These are phyloP conservation scores for Sinodicranocentrus sp. DNA, from an alignment of 2,888 invertebrate species.

Conservation along the genomic window DNA sequence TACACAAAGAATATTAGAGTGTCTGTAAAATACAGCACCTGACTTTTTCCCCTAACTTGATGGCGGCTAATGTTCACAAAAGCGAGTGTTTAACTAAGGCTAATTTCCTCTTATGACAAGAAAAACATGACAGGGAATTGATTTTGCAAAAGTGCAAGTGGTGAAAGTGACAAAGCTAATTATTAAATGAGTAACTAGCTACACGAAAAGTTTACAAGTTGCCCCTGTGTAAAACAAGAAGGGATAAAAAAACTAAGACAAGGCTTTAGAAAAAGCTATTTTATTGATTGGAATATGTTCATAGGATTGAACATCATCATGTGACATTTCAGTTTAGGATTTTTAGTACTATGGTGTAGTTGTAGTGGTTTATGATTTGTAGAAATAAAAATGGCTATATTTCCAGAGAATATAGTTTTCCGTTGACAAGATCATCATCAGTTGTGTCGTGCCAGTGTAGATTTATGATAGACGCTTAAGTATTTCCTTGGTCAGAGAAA, in stretches of 20 bases:
- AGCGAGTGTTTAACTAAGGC: too few relatives aligned
- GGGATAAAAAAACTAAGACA: not conserved
- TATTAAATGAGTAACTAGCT: constrained; percentile 12
- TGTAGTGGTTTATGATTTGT: not conserved
- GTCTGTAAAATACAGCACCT: not conserved
- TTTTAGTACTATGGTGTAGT: not conserved
- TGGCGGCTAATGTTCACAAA: too few relatives aligned
- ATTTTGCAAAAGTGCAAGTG: not conserved
- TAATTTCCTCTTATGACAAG: not conserved
- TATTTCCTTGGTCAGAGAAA: too few relatives aligned
- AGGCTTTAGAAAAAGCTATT: not conserved
- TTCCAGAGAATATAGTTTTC: too few relatives aligned
- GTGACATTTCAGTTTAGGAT: not conserved
- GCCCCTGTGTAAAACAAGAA: not conserved
- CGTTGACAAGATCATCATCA: too few relatives aligned
- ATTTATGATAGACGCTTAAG: too few relatives aligned
- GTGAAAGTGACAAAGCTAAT: constrained; percentile 19
- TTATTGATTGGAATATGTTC: too few relatives aligned
- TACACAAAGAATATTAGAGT: not conserved
- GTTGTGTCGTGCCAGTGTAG: too few relatives aligned
- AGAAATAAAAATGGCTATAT: not conserved
- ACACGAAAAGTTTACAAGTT: not conserved
- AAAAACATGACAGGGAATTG: constrained; percentile 1
- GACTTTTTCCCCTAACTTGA: not conserved
- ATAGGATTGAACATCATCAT: not conserved